Conservation (phyloP, 2,888 invertebrate species). For the Pegoplata infirma region DNA sequence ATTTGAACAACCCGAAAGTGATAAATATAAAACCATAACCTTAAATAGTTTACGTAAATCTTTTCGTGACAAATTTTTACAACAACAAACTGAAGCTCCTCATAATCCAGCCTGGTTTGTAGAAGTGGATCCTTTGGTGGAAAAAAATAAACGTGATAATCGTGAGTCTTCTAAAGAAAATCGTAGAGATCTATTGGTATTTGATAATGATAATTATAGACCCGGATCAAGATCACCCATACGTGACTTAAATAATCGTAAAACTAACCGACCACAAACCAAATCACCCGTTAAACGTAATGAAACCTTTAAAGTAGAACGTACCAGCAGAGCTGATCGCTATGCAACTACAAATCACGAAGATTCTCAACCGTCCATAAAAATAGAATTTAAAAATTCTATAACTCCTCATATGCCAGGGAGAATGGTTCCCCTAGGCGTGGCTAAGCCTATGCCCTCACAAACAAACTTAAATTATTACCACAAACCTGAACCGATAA, state of each 20-base stretch:
- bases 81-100: constrained; percentile 72
- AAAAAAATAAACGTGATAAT: background rate
- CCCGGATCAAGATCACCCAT: constrained; percentile 75
- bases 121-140: constrained; percentile 71
- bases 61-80: constrained; percentile 74
- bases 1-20: constrained; percentile 67
- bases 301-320: constrained; percentile 71
- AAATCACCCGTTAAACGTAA: constrained; percentile 71
- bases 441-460: constrained; percentile 76
- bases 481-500: background rate
- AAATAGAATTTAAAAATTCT: constrained; percentile 77
- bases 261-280: constrained; percentile 65
- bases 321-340: constrained; percentile 57
- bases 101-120: constrained; percentile 78
- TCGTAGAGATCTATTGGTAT: constrained; percentile 71
- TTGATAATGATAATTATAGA: constrained; percentile 75
- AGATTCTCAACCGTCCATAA: constrained; percentile 69
- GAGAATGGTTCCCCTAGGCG: constrained; percentile 76
- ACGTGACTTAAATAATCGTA: constrained; percentile 66
- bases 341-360: background rate
- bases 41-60: constrained; percentile 76
- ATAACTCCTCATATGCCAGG: constrained; percentile 75
- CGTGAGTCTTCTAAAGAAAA: constrained; percentile 66
- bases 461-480: constrained; percentile 63
- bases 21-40: constrained; percentile 76